Base-by-base conservation (phyloP, 2,888 invertebrate species). In the Clitarchus hookeri region DNA sequence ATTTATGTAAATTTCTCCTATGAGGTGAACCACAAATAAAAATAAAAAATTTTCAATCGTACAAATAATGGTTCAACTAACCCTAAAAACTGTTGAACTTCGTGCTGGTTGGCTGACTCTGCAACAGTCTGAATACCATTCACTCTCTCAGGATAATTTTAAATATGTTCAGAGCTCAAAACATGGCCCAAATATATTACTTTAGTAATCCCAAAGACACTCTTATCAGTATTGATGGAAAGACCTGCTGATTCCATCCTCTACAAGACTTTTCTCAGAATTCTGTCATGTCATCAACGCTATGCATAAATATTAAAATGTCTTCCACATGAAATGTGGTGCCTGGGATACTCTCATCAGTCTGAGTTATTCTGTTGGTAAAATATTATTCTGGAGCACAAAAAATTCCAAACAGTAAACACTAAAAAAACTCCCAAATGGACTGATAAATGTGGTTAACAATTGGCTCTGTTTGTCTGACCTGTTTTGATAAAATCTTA, bases 381-480 rank as follows among this genome's bases (percentile, higher is more conserved):
- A 89, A 88, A 44, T n/a, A 84, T 53, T 88, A 85, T 54, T 89
- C 88, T 25, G 87, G 86, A 11, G 88, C 87, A 19, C 83, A 84
- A 12, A 36, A 86, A 27, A 89, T 84, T 16, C 89, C 89, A 88
- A 89, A 89, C 12, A 88, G 89, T n/a, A 90, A 83, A 48, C 88
- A 84, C 65, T 88, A 48, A 86, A 89, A 65, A 65, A 65, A 1
- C 65, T 65, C n/a, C 23, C 65, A 65, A 23, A 65, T 65, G 65
- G 88, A 6, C 89, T 89, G 13, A 86, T 85, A 84, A 89, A 89
- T 19, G 88, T 88, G 16, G 85, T 85, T 8, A 85, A 25, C 23
- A 78, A n/a, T 27, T 23, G 44, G 3, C 36, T 79, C 23, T 65
- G 44, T 23, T 44, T 44, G 16, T 12, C 48, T 23, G 78, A 25